These are phyloP conservation scores for Zygothrica quintamaculata DNA, from an alignment of 2,888 invertebrate genomes.

Conservation along the genomic window DNA sequence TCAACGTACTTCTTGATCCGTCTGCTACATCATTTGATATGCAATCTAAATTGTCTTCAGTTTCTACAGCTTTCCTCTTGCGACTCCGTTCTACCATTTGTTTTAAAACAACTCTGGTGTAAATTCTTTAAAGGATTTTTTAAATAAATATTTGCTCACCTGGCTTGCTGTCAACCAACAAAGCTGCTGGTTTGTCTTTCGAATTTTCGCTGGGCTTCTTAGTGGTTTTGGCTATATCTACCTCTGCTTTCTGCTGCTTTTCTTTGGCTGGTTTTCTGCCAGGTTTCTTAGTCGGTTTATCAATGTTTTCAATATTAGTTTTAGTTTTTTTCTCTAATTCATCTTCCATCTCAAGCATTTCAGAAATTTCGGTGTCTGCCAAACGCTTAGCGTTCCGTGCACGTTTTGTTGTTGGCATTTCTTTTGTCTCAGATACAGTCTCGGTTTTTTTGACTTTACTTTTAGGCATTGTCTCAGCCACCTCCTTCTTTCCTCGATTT, in stretches of 20 bases:
- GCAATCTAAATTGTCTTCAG: constrained; percentile 23
- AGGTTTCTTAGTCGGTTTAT: constrained; percentile 40
- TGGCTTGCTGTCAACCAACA: constrained; percentile 40
- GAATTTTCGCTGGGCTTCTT: constrained; percentile 41
- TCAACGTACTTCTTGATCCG: constrained; percentile 80
- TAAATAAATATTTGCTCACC: constrained; percentile 16
- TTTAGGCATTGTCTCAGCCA: constrained; percentile 2
- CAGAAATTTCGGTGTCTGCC: constrained; percentile 57
- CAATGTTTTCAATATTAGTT: constrained; percentile 27
- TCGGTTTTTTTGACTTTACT: constrained; percentile 27
- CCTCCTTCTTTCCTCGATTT: constrained; percentile 21
- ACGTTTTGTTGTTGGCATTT: constrained; percentile 32
- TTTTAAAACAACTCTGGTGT: too few relatives aligned
- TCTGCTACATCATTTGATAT: constrained; percentile 52
- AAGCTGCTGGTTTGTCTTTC: constrained; percentile 18
- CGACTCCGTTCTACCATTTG: constrained; percentile 72
- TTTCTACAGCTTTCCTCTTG: constrained; percentile 68
- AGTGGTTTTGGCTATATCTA: constrained; percentile 8
- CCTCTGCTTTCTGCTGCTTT: constrained; percentile 5
- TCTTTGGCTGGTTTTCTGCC: constrained; percentile 43
- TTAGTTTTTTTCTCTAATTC: constrained; percentile 19
- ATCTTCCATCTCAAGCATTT: constrained; percentile 38
- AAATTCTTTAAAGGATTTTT: neutral
- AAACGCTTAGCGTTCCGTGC: constrained; percentile 55
- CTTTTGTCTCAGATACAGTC: neutral